Conservation (phyloP, 1,140 invertebrate genomes). For the Cyphomyrmex costatus region DNA sequence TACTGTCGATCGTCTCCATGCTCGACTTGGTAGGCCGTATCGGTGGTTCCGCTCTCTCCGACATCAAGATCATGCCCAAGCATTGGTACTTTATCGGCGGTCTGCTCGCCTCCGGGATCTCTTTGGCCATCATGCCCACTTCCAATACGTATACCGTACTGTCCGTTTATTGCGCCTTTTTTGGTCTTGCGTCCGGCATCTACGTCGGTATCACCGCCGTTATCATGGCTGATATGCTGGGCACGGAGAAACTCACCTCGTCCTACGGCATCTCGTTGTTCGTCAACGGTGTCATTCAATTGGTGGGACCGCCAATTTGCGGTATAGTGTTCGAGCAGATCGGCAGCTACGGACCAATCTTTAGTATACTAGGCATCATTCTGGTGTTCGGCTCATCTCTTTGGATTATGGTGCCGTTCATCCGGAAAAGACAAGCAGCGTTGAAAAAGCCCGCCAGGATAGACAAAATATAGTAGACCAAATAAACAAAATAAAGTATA, state of each 20-base stretch:
- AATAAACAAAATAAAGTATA: slow-evolving; percentile 40
- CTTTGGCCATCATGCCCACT: slow-evolving; percentile 90
- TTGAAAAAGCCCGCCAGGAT: slow-evolving; percentile 66
- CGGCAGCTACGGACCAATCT: slow-evolving; percentile 90
- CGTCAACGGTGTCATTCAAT: slow-evolving; percentile 93
- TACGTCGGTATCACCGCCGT: slow-evolving; percentile 95
- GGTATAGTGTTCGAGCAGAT: slow-evolving; percentile 90
- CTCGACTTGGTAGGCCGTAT: slow-evolving; percentile 93
- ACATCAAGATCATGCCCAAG: slow-evolving; percentile 91
- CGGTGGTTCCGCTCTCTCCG: slow-evolving; percentile 93
- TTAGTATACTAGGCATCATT: slow-evolving; percentile 91
- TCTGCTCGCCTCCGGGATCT: slow-evolving; percentile 91
- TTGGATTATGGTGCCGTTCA: slow-evolving; percentile 92
- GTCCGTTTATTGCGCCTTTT: slow-evolving; percentile 91
- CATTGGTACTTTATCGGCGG: slow-evolving; percentile 94
- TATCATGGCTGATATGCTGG: slow-evolving; percentile 94
- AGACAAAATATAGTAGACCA: slow-evolving; percentile 77
- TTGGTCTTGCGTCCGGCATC: slow-evolving; percentile 94
- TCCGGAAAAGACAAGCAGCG: slow-evolving; percentile 86
- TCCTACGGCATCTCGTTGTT: slow-evolving; percentile 95
- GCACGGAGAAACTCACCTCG: slow-evolving; percentile 93
- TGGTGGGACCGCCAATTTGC: slow-evolving; percentile 93
- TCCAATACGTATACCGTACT: slow-evolving; percentile 87
- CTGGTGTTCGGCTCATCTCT: slow-evolving; percentile 91
- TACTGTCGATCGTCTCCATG: slow-evolving; percentile 93